Conservation (phyloP, 2,113 vertebrate species). For the Grus americana region DNA sequence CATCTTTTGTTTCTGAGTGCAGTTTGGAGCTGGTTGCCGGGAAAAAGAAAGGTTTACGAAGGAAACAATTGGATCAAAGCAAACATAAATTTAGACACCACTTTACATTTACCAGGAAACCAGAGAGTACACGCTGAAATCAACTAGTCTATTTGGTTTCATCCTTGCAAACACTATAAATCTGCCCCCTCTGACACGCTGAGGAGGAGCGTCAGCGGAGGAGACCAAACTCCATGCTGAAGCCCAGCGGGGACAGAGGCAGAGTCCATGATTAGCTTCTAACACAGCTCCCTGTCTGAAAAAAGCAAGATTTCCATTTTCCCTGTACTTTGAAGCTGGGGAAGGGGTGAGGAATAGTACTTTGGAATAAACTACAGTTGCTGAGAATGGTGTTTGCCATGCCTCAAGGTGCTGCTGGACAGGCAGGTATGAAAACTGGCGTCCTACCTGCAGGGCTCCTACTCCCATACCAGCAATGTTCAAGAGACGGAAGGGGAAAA, state of each 20-base stretch:
- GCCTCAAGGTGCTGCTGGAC: not conserved
- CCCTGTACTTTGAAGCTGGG: not conserved
- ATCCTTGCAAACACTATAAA: not conserved
- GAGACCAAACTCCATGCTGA: not conserved
- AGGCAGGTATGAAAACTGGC: not conserved
- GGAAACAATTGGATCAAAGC: not conserved
- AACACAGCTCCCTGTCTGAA: not conserved
- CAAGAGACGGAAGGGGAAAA: not conserved
- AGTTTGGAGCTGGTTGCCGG: not conserved
- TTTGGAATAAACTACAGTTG: not conserved
- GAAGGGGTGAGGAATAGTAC: not conserved
- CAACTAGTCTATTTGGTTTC: not conserved
- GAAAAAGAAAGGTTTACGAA: not conserved
- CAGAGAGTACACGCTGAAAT: not conserved
- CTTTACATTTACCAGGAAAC: not conserved
- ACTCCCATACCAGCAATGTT: not conserved
- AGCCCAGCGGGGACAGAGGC: not conserved
- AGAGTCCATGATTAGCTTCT: not conserved
- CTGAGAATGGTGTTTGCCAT: not conserved
- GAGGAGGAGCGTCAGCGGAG: accelerated
- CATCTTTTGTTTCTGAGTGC: not conserved
- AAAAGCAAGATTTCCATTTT: not conserved
- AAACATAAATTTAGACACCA: not conserved
- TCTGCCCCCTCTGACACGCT: not conserved
- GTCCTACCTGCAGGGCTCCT: not conserved